A percentile compares a stretch with the other conserved stretches of the same genome.
Evolutionary conservation across 1,140 invertebrate genomes (phyloP).

Genomic region (Drosophila takahashii): DNA sequence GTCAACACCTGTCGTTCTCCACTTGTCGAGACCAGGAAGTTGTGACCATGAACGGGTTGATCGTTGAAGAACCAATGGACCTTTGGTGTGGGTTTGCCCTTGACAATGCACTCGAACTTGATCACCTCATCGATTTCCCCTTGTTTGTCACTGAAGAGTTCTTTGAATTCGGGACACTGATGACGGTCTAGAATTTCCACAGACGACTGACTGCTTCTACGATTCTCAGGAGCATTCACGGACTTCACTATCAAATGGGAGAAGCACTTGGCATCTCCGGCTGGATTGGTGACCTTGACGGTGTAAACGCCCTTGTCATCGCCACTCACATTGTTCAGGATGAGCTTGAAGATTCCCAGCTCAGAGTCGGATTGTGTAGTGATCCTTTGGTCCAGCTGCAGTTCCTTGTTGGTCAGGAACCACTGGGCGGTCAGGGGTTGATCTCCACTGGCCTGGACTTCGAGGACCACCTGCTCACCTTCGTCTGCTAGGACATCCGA

Average conservation of each 20-base stretch:
- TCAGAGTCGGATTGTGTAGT: conserved; percentile 85
- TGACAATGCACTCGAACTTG: conserved; percentile 90
- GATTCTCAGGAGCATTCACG: conserved; percentile 78
- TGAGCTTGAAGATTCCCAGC: conserved; percentile 87
- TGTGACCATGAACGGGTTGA: conserved; percentile 89
- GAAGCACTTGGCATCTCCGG: conserved; percentile 93
- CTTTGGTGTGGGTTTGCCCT: conserved; percentile 92
- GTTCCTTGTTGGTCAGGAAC: conserved; percentile 89
- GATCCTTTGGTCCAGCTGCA: conserved; percentile 86
- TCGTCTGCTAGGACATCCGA: conserved; percentile 88
- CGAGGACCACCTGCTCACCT: conserved; percentile 90
- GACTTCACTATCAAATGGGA: conserved; percentile 91
- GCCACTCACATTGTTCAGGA: conserved; percentile 86
- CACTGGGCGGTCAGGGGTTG: conserved; percentile 91
- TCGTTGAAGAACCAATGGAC: conserved; percentile 93
- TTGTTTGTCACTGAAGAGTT: conserved; percentile 88
- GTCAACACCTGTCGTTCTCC: conserved; percentile 90
- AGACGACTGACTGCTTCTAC: conserved; percentile 68
- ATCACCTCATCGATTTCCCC: conserved; percentile 97
- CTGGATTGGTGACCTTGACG: conserved; percentile 89
- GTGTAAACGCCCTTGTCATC: conserved; percentile 92
- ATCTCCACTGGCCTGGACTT: conserved; percentile 89
- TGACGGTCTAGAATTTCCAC: conserved; percentile 87
- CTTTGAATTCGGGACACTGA: conserved; percentile 88
- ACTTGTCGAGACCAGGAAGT: conserved; percentile 89